Evolutionary conservation across 2,888 invertebrate species (phyloP), one percentile per base, ranked within the genome.

Genomic region (Villa cingulata): DNA sequence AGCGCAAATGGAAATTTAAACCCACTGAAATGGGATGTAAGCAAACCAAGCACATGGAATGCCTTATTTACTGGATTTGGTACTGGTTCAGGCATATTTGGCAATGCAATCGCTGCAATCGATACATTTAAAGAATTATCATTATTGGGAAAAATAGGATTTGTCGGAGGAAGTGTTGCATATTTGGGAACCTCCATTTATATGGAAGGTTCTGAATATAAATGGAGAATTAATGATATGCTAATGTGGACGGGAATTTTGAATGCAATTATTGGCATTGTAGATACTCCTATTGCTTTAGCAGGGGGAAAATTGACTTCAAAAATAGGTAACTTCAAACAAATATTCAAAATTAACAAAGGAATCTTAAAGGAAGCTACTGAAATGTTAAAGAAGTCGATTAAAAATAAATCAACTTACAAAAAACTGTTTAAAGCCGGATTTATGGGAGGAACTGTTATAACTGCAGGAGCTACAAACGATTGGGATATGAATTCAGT

Each of bases 1-100:
- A 2, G 43, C 5, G 45, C 51, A 2, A 51, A 45, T 48, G 38
- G 36, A 1, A 39, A 23, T 14, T 23, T 2, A 1, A 2, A 46
- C 43, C 41, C 41, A 3, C 4, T 1, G 0, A 44, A 51, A 2
- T 51, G 51, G 51, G 48, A 51, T 17, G 37, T 39, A 2, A 34
- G 14, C 3, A 42, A 38, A 6, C 45, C 51, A 17, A 18, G 16
- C 2, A 51, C 51, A 9, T 48, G 4, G n/a, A 34, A 16, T 15
- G 48, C 45, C 3, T 4, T 48, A 3, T 42, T 51, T 12, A 37
- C 42, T 17, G 51, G 51, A 3, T 48, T 48, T 39, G 40, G 45
- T 19, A 37, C 37, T 38, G 51, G 51, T 17, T 17, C 42, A 10
- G 38, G 37, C 4, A 6, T 23, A 23, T 7, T 23, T 6, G 7